A percentile compares a stretch with the other conserved stretches of the same genome.
Evolutionary conservation across 2,113 vertebrate species (phyloP).

Genomic region (Apteryx owenii): DNA sequence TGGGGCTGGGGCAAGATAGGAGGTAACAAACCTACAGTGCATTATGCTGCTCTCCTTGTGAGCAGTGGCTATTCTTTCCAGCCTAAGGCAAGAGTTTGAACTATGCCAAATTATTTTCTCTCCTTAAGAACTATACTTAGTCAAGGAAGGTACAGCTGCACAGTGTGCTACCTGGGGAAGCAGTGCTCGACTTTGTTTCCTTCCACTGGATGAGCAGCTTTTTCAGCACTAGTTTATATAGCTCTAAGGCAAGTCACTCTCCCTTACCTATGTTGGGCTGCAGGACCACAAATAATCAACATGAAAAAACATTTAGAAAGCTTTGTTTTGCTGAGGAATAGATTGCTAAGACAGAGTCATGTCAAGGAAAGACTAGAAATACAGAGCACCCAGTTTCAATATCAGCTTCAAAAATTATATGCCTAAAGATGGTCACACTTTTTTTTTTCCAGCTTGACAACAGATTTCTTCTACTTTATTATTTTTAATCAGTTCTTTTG

Average conservation of each 20-base stretch:
- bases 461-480: not conserved
- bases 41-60: rapidly evolving
- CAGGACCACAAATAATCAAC: not conserved
- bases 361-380: not conserved
- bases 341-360: not conserved
- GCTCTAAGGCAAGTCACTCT: not conserved
- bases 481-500: not conserved
- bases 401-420: not conserved
- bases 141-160: rapidly evolving
- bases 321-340: not conserved
- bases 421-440: not conserved
- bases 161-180: rapidly evolving
- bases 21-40: not conserved
- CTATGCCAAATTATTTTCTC: not conserved
- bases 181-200: rapidly evolving
- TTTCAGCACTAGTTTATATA: not conserved
- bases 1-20: too few species aligned
- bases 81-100: not conserved
- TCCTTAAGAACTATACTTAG: not conserved
- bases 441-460: not conserved
- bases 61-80: not conserved
- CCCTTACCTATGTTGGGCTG: not conserved
- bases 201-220: not conserved
- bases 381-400: too few species aligned
- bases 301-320: not conserved